Base-by-base conservation (phyloP, 2,888 invertebrate species). In the Oscheius sp. region DNA sequence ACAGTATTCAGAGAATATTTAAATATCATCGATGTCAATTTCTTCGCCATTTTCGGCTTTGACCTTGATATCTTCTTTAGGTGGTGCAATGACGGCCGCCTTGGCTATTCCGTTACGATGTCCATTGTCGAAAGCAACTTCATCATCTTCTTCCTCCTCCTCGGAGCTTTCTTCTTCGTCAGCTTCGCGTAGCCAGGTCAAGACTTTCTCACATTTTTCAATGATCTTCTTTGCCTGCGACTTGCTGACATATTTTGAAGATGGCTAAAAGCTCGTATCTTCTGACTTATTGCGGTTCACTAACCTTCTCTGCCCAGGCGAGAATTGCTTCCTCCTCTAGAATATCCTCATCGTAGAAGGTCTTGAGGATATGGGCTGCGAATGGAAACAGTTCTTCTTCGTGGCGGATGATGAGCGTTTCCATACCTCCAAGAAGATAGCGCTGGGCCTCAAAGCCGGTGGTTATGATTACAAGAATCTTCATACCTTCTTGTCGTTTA, bases 301-400 rank as follows among this genome's bases (percentile, higher is more conserved):
- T 41, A 55, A 95, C 94, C 92, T 96, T 98, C 85, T 93, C 93
- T 9, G 93, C 93, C 99, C 99, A 99, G 80, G 97, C 96, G 77
- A 98, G 91, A 83, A 99, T 91, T 59, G 94, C 93, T 88, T 94
- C 94, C 90, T 99, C 99, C 82, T 95, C 95, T 86, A 99, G 91
- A 86, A 99, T 94, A 90, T 99, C 99, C 84, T 91, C 90, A 90
- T 99, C 98, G 90, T 99, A 99, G 88, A 99, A 92, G 81, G 93
- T 90, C 92, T 95, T 95, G 83, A 96, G 92, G 85, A 95, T 93
- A 89, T 93, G 93, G 82, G 95, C 93, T 85, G 96, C 94, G 89
- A 95, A 95, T 74, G 93, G 92, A 92, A 98, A 92, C 85, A 99
- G 92, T 69, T 91, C 90, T 76, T 93, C 92, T 83, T 82, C 81